Conservation (phyloP, 2,888 invertebrate species). For the Laspeyria flexula region DNA sequence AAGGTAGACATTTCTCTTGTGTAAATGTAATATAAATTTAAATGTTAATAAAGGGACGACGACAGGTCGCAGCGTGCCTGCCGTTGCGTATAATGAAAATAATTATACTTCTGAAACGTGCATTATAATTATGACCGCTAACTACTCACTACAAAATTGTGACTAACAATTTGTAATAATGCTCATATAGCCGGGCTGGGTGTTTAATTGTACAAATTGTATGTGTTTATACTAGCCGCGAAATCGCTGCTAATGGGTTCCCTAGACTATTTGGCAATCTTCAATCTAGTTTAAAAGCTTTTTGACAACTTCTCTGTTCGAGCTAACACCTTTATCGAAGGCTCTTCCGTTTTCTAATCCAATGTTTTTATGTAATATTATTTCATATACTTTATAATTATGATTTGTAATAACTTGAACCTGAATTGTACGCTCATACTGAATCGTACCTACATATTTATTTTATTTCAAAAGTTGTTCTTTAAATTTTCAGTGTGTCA, state of each 20-base stretch:
- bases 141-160: conserved; percentile 51
- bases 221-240: conserved; percentile 32
- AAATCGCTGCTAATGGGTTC: conserved; percentile 71
- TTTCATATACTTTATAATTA: no score
- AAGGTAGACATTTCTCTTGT: conserved; percentile 68
- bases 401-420: no score
- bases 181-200: conserved; percentile 23
- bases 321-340: conserved; percentile 61
- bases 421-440: no score
- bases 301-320: conserved; percentile 72
- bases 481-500: not conserved
- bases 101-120: conserved; percentile 66
- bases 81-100: conserved; percentile 65
- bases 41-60: conserved; percentile 75
- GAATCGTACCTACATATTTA: no score
- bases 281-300: conserved; percentile 78
- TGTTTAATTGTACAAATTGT: conserved; percentile 37
- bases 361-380: conserved; percentile 17
- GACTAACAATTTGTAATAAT: conserved; percentile 36
- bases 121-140: conserved; percentile 62
- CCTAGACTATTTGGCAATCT: conserved; percentile 66
- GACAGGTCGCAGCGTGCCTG: conserved; percentile 66
- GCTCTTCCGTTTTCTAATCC: conserved; percentile 39
- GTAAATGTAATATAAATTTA: conserved; percentile 72
- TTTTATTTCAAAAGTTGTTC: not conserved